Evolutionary conservation across 2,797 vertebrate species (phyloP).

Genomic region (Coregonus sp.): DNA sequence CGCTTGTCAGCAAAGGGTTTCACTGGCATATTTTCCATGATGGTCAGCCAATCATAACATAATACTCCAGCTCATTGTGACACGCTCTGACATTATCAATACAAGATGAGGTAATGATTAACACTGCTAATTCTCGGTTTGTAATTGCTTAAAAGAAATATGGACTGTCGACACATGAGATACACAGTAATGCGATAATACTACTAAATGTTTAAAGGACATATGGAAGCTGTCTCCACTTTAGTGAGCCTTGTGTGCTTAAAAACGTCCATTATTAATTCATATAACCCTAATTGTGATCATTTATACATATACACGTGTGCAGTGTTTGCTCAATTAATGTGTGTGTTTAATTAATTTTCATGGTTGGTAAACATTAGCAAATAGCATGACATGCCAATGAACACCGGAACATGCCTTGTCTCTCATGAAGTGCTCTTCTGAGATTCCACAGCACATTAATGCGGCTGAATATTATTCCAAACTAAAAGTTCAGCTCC

Average conservation of each 20-base stretch:
- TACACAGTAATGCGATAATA: conserved; percentile 9
- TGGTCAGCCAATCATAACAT: conserved; percentile 23
- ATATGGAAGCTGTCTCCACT: background rate
- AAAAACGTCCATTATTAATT: conserved; percentile 8
- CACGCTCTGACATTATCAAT: conserved; percentile 47
- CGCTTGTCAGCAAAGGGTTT: conserved; percentile 47
- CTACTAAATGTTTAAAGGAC: background rate
- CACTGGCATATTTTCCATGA: conserved; percentile 39
- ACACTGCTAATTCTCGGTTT: background rate
- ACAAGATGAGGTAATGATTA: background rate
- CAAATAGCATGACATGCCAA: conserved; percentile 23
- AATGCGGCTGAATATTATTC: conserved; percentile 16
- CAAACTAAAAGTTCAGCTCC: conserved; percentile 12
- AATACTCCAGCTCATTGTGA: conserved; percentile 27
- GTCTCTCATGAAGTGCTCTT: background rate
- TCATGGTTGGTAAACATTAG: conserved; percentile 10
- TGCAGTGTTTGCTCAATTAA: conserved; percentile 12
- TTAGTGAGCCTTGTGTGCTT: background rate
- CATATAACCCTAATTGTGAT: conserved; percentile 23
- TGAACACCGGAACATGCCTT: conserved; percentile 18
- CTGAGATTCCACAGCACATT: conserved; percentile 11
- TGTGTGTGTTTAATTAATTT: conserved; percentile 28
- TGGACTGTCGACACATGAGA: conserved; percentile 1
- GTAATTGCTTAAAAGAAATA: conserved; percentile 10
- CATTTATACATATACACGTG: conserved; percentile 5